Evolutionary conservation across 2,888 invertebrate genomes (phyloP).

Genomic region (Ecdyonurus torrentis): DNA sequence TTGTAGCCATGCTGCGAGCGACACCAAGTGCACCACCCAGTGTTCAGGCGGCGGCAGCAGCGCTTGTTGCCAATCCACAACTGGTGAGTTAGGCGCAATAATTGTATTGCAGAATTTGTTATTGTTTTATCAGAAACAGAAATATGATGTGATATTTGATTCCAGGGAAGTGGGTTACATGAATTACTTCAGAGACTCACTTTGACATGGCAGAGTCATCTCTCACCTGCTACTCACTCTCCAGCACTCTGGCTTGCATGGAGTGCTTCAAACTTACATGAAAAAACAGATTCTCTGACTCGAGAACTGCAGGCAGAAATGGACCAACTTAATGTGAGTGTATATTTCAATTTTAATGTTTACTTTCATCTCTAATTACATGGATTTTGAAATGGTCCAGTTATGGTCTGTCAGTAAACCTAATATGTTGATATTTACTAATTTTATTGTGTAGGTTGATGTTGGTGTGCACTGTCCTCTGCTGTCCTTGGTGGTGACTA

Average conservation of each 20-base stretch:
- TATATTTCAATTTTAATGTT: no score
- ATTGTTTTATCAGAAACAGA: no score
- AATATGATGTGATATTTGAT: no score
- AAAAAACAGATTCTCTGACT: neutral
- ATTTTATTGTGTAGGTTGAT: conserved; percentile 13
- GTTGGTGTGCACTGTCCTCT: conserved; percentile 15
- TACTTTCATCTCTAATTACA: no score
- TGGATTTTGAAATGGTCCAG: neutral
- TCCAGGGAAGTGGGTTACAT: no score
- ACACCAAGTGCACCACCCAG: neutral
- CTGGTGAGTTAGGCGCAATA: no score
- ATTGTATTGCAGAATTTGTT: no score
- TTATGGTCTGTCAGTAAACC: neutral
- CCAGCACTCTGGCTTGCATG: neutral
- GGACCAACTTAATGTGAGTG: neutral
- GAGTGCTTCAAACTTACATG: neutral
- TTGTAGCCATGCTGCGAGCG: neutral
- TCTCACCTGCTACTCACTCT: neutral
- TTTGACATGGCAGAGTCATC: neutral
- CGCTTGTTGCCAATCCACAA: no score
- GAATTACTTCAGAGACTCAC: no score
- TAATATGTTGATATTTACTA: neutral
- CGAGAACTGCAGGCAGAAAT: neutral
- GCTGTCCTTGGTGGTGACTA: conserved; percentile 14
- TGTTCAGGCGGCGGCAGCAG: neutral